Evolutionary conservation across 2,113 vertebrate species (phyloP).

Genomic region (Strix aluco): DNA sequence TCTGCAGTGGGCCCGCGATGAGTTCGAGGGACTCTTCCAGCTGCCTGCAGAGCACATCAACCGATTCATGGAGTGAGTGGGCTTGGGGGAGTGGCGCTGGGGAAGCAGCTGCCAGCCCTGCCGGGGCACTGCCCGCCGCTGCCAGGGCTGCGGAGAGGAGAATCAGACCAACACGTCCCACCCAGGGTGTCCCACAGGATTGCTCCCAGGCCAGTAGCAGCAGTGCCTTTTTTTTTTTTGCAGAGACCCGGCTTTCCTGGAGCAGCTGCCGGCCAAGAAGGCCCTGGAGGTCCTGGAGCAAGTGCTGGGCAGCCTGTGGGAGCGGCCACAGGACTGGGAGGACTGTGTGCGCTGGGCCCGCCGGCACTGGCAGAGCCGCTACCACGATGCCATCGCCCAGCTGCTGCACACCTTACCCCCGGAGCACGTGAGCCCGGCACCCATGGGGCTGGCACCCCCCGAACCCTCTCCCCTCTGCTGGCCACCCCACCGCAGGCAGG

Average conservation of each 20-base stretch:
- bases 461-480: rapidly evolving
- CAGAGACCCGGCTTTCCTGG: conserved; percentile 73
- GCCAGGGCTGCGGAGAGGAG: neutral
- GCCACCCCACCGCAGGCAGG: rapidly evolving
- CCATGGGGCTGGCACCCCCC: rapidly evolving
- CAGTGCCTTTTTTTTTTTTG: neutral
- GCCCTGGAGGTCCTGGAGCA: conserved; percentile 71
- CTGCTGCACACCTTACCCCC: conserved; percentile 78
- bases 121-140: rapidly evolving
- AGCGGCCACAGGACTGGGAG: conserved; percentile 68
- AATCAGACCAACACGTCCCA: rapidly evolving
- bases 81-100: rapidly evolving
- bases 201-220: neutral
- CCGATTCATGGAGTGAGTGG: conserved; percentile 61
- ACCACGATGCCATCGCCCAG: conserved; percentile 73
- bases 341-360: conserved; percentile 83
- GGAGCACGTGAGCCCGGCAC: conserved; percentile 43
- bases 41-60: conserved; percentile 20
- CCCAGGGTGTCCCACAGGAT: rapidly evolving
- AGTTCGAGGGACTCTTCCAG: conserved; percentile 69
- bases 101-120: neutral
- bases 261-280: conserved; percentile 39
- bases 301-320: conserved; percentile 63
- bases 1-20: conserved; percentile 58
- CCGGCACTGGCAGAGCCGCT: conserved; percentile 77